A percentile compares a stretch with the other conserved stretches of the same genome.
These are phyloP conservation scores for Calephelis nemesis DNA, from an alignment of 1,140 invertebrate species.

Conservation along the genomic window DNA sequence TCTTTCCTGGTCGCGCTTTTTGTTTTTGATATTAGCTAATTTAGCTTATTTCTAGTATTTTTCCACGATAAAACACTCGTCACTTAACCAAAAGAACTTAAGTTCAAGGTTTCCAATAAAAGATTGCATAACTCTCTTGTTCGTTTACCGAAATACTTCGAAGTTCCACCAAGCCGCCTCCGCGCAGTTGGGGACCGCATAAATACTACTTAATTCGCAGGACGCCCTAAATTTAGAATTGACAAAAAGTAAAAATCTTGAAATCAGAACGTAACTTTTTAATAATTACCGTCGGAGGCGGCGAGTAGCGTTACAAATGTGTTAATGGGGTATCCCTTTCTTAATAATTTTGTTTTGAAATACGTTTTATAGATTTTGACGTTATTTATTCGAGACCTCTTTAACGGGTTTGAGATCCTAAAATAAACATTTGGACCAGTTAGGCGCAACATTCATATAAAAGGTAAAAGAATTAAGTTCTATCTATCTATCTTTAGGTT, in stretches of 20 bases:
- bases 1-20: too few relatives aligned
- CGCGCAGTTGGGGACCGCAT: constrained; percentile 68
- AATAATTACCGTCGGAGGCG: constrained; percentile 66
- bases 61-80: too few relatives aligned
- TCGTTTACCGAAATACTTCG: constrained; percentile 20
- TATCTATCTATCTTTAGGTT: too few relatives aligned
- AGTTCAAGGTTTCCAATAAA: too few relatives aligned
- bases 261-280: constrained; percentile 67
- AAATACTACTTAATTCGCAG: constrained; percentile 74
- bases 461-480: too few relatives aligned
- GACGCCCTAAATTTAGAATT: constrained; percentile 65
- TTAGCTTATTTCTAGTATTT: too few relatives aligned
- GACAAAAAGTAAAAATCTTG: constrained; percentile 42
- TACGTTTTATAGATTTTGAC: constrained; percentile 65
- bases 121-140: constrained; percentile 21
- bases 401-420: constrained; percentile 42
- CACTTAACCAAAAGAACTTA: too few relatives aligned
- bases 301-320: constrained; percentile 74
- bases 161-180: constrained; percentile 50
- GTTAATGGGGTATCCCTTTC: constrained; percentile 65
- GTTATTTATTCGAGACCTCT: constrained; percentile 67
- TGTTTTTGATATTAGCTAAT: too few relatives aligned
- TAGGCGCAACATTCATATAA: too few relatives aligned
- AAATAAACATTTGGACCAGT: constrained; percentile 29
- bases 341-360: constrained; percentile 74